phyloP scores from a whole-genome alignment of 2,888 invertebrate species.

The Chaetoderma sp. region DNA sequence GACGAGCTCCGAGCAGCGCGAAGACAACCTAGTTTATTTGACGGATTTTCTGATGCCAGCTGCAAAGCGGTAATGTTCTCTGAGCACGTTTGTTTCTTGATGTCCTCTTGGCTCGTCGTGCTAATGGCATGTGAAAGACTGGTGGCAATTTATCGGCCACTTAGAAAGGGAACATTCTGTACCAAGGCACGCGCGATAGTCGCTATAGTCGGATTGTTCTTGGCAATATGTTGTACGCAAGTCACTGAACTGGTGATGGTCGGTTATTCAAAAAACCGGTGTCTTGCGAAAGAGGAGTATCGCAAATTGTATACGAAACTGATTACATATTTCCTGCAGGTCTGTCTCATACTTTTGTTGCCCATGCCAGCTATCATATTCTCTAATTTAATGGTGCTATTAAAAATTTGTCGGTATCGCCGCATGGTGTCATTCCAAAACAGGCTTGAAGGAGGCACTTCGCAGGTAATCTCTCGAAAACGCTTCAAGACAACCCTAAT shows the following conservation, averaged over 20 bases:
- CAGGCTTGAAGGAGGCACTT: neutral
- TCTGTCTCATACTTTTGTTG: constrained; percentile 38
- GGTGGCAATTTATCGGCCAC: constrained; percentile 39
- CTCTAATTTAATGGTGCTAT: constrained; percentile 38
- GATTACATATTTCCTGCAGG: constrained; percentile 39
- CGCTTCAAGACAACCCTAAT: constrained; percentile 40
- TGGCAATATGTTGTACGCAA: constrained; percentile 36
- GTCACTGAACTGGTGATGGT: constrained; percentile 37
- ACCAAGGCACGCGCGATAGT: constrained; percentile 30
- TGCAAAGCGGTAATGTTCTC: constrained; percentile 41
- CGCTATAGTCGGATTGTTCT: constrained; percentile 37
- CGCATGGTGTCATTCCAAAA: neutral
- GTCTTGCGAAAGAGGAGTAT: constrained; percentile 4
- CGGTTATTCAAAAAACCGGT: constrained; percentile 30
- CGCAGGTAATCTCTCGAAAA: neutral
- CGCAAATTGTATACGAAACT: constrained; percentile 31
- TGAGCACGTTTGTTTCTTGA: constrained; percentile 40
- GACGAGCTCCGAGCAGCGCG: neutral
- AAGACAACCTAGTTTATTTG: constrained; percentile 5
- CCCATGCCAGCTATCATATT: constrained; percentile 39
- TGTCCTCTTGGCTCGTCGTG: constrained; percentile 43
- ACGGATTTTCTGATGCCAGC: constrained; percentile 25
- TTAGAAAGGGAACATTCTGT: constrained; percentile 37
- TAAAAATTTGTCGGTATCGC: constrained; percentile 31
- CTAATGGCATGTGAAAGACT: constrained; percentile 42